Percentiles rank a stretch among this genome's conserved stretches.
phyloP scores from a whole-genome alignment of 2,113 vertebrate genomes.

The Sterna hirundo region DNA sequence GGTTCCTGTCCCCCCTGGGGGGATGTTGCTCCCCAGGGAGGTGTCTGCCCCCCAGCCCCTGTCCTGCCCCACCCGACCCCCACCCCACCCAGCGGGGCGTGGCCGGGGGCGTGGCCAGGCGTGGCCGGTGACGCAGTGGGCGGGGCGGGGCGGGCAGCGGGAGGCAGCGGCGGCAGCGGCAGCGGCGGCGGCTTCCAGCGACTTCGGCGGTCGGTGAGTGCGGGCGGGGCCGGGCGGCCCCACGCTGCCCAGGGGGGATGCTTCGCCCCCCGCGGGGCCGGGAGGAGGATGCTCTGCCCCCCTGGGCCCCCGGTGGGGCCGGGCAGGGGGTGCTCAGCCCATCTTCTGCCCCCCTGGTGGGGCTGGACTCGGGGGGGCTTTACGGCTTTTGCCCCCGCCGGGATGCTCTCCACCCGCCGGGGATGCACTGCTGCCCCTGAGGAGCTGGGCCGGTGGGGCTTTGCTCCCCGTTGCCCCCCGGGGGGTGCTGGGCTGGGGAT shows the following conservation, averaged over 20 bases:
- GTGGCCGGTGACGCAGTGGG: conserved; percentile 15
- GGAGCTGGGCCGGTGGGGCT: not conserved
- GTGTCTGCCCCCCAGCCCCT: not conserved
- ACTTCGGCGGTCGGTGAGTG: conserved; percentile 43
- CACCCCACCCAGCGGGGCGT: not conserved
- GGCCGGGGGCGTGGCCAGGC: not conserved
- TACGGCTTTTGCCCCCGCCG: not conserved
- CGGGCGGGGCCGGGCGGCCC: not conserved
- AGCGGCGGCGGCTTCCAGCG: conserved; percentile 20
- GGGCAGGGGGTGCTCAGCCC: not conserved
- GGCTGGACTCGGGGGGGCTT: not conserved
- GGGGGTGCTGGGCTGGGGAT: not conserved
- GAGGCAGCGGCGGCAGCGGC: not conserved
- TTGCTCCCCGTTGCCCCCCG: not conserved
- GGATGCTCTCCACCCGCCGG: not conserved
- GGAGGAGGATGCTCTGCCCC: not conserved
- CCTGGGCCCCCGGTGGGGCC: not conserved
- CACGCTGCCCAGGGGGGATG: not conserved
- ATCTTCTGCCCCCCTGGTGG: not conserved
- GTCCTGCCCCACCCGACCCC: no score
- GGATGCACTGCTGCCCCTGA: not conserved
- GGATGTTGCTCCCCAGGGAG: not conserved
- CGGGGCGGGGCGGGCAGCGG: not conserved
- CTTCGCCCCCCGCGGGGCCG: not conserved
- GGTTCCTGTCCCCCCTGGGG: not conserved